Evolutionary conservation across 2,888 invertebrate genomes (phyloP).

Genomic region (Taphrorychus bicolor): DNA sequence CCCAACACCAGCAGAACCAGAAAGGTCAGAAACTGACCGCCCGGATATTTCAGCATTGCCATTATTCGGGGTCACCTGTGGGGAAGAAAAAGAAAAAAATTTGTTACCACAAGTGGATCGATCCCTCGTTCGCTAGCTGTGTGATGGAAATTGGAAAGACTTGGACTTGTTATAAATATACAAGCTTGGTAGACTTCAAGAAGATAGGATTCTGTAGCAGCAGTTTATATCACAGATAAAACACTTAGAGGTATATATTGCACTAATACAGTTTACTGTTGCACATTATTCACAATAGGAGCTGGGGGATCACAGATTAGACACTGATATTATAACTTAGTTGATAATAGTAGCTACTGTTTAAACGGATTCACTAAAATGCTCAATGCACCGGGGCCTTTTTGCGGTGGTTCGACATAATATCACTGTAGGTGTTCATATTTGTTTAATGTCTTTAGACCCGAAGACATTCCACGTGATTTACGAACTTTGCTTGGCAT

Average conservation of each 20-base stretch:
- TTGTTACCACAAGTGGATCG: neutral
- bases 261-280: conserved; percentile 2
- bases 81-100: conserved; percentile 28
- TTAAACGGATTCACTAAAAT: conserved; percentile 3
- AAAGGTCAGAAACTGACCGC: conserved; percentile 51
- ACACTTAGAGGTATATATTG: neutral
- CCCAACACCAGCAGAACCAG: conserved; percentile 54
- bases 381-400: conserved; percentile 9
- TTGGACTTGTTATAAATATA: neutral
- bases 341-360: conserved; percentile 7
- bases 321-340: neutral
- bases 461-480: neutral
- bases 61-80: conserved; percentile 30
- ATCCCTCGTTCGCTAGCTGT: neutral
- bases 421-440: conserved; percentile 37
- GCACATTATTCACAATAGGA: neutral
- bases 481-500: no score
- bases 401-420: conserved; percentile 37
- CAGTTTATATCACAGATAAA: conserved; percentile 22
- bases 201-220: no score
- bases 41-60: conserved; percentile 41
- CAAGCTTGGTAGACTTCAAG: neutral
- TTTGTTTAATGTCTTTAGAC: neutral
- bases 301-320: conserved; percentile 7
- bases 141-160: neutral